Evolutionary conservation across 2,113 vertebrate species (phyloP), one percentile per base, ranked within the genome.

Genomic region (Alectura lathami): DNA sequence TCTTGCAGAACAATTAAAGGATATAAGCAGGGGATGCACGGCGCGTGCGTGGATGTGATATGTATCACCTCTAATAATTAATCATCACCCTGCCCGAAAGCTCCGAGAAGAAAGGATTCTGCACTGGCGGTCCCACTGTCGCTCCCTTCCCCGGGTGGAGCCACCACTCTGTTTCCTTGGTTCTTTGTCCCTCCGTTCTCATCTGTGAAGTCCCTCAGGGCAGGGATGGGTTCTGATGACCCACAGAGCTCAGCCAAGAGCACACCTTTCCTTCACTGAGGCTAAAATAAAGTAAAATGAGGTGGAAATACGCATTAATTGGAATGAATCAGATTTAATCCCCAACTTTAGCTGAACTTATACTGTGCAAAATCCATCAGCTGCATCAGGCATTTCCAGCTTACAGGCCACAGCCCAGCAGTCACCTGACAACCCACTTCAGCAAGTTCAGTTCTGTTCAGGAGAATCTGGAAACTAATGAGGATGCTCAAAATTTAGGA

Each of bases 51-150:
- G 2, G 56, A 57, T 20, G 14, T 57, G 56, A 57, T 20, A 17
- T 57, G 51, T 40, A 40, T n/a, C 84, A 50, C 38, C 80, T 62
- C 67, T 68, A 75, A 4, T 32, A 32, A 43, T 42, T 50, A 84
- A 68, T 11, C 38, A 60, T 7, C 36, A 27, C 20, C 8, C 6
- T 38, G 18, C 32, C 24, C 0, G 0, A 82, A 56, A 62, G 60
- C 54, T 82, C 22, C 51, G n/a, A 22, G 69, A 54, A 59, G 23
- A 54, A 81, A 48, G 0, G 9, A 14, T 81, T 73, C 53, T 48
- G 42, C 34, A 20, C 13, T 27, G 47, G n/a, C 63, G 72, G 74
- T 13, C 51, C 62, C 38, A 4, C n/a, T 57, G 27, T 80, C 21
- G 32, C 60, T 56, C 54, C 53, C 30, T 11, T 32, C 54, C 18